Conservation (phyloP, 1,140 invertebrate species). For the Drosophila nigromelanica region DNA sequence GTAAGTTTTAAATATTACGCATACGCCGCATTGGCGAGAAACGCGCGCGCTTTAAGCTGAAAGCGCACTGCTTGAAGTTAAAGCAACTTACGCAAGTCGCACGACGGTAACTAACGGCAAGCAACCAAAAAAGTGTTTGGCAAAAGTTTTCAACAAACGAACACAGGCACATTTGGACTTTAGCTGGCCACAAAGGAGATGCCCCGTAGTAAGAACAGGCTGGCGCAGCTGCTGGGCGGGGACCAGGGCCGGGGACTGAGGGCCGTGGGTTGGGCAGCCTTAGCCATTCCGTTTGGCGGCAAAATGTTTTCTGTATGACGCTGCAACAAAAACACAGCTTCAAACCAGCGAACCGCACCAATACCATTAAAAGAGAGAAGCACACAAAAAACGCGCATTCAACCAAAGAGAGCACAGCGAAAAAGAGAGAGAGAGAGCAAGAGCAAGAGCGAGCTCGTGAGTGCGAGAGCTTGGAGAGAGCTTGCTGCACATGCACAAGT, state of each 20-base stretch:
- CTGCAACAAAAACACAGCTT: constrained; percentile 65
- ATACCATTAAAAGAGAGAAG: constrained; percentile 40
- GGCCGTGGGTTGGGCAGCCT: constrained; percentile 36
- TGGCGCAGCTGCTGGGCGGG: not conserved
- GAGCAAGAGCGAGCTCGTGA: constrained; percentile 5
- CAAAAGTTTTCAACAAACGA: constrained; percentile 66
- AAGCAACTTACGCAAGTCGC: constrained; percentile 65
- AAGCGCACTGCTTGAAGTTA: constrained; percentile 30
- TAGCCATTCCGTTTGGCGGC: constrained; percentile 80
- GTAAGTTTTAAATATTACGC: constrained; percentile 85
- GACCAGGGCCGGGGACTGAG: not conserved
- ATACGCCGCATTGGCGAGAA: constrained; percentile 48
- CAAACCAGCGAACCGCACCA: constrained; percentile 66
- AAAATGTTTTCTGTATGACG: constrained; percentile 77
- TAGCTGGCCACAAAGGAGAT: constrained; percentile 56
- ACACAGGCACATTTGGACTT: constrained; percentile 12
- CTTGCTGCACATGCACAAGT: constrained; percentile 67
- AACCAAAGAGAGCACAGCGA: not conserved
- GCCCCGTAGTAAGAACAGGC: constrained; percentile 19
- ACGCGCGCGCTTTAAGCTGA: constrained; percentile 56
- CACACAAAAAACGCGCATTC: constrained; percentile 36
- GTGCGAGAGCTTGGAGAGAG: constrained; percentile 21
- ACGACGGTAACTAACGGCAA: constrained; percentile 72
- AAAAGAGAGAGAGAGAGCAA: constrained; percentile 9
- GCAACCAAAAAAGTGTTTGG: constrained; percentile 81